These are phyloP conservation scores for Peribatodes rhomboidaria DNA, from an alignment of 2,888 invertebrate genomes.

Conservation along the genomic window DNA sequence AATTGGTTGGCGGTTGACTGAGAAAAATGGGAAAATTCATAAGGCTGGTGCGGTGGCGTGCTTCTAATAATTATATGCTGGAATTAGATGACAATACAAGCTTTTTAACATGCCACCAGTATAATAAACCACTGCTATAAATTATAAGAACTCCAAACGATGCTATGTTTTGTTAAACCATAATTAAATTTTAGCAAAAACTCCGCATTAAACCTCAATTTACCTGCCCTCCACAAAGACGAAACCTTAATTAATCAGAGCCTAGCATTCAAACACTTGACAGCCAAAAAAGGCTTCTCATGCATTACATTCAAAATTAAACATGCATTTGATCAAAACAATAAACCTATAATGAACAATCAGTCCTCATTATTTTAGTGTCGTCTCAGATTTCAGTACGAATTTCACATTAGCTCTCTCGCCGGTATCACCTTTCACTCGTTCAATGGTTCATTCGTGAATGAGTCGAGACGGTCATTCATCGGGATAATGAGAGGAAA, in stretches of 20 bases:
- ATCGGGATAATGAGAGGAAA: conserved; percentile 50
- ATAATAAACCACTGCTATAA: not conserved
- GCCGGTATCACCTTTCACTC: conserved; percentile 48
- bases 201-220: not conserved
- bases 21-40: conserved; percentile 27
- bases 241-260: conserved; percentile 32
- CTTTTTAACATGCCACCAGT: not conserved
- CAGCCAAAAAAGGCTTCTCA: conserved; percentile 29
- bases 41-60: not conserved
- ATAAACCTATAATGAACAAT: conserved; percentile 59
- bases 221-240: conserved; percentile 12
- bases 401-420: conserved; percentile 68
- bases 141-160: not conserved
- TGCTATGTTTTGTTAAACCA: not conserved
- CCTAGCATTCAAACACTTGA: conserved; percentile 31
- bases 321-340: conserved; percentile 48
- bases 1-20: conserved; percentile 39
- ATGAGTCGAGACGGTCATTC: conserved; percentile 45
- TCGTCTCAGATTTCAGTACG: conserved; percentile 60
- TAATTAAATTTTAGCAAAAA: conserved; percentile 8
- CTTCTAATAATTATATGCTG: not conserved
- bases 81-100: not conserved
- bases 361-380: conserved; percentile 51
- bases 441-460: conserved; percentile 40
- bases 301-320: conserved; percentile 21